phyloP scores from a whole-genome alignment of 1,140 invertebrate species.

The Drosophila lacertosa region DNA sequence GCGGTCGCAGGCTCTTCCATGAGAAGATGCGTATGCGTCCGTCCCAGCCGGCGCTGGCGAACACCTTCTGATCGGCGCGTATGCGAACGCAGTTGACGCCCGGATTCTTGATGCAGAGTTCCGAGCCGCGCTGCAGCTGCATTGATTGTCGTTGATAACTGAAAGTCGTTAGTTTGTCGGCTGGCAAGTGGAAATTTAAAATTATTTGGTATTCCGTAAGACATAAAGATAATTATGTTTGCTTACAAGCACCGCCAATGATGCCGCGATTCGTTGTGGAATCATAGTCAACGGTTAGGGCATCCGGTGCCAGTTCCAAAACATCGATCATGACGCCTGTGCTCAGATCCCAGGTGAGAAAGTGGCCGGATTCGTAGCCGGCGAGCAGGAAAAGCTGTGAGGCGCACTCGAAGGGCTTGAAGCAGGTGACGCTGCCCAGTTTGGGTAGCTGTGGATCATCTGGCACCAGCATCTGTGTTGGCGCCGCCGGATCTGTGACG shows the following conservation, averaged over 20 bases:
- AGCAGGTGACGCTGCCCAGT: slow-evolving; percentile 87
- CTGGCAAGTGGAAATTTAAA: slow-evolving; percentile 63
- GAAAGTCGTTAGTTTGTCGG: slow-evolving; percentile 66
- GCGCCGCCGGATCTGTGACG: slow-evolving; percentile 85
- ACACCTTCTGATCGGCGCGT: slow-evolving; percentile 89
- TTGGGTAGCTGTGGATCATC: slow-evolving; percentile 84
- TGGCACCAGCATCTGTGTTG: slow-evolving; percentile 84
- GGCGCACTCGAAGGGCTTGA: slow-evolving; percentile 86
- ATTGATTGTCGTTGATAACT: slow-evolving; percentile 85
- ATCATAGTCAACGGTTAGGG: slow-evolving; percentile 89
- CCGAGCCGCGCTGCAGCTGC: slow-evolving; percentile 86
- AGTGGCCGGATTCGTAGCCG: slow-evolving; percentile 88
- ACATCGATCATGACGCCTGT: slow-evolving; percentile 85
- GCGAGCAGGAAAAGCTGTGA: slow-evolving; percentile 86
- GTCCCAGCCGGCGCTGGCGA: slow-evolving; percentile 91
- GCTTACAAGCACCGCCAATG: slow-evolving; percentile 86
- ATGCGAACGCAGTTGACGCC: slow-evolving; percentile 90
- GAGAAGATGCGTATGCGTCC: slow-evolving; percentile 90
- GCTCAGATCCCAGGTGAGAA: slow-evolving; percentile 88
- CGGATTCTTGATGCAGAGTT: slow-evolving; percentile 88
- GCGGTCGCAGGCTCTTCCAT: slow-evolving; percentile 89
- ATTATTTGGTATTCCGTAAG: not conserved
- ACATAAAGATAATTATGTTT: slow-evolving; percentile 51
- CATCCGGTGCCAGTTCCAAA: slow-evolving; percentile 87
- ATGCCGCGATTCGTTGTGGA: slow-evolving; percentile 87